Evolutionary conservation across 2,797 vertebrate species (phyloP).

Genomic region (Morus bassanus): DNA sequence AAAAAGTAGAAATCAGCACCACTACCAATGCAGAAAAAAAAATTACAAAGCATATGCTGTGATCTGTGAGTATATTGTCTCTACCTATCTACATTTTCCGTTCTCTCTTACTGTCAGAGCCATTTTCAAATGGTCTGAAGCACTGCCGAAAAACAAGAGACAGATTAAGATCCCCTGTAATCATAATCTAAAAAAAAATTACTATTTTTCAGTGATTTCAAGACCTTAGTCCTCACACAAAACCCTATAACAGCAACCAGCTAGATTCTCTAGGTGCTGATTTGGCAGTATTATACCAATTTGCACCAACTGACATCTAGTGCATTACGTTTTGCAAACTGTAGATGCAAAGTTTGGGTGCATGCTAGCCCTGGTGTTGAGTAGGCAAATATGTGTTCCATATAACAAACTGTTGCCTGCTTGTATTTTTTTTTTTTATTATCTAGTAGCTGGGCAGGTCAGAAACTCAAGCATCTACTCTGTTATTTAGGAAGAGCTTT

Average conservation of each 20-base stretch:
- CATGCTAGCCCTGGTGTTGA: rapidly evolving
- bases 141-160: background rate
- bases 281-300: background rate
- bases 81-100: background rate
- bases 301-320: background rate
- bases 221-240: background rate
- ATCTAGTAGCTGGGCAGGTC: background rate
- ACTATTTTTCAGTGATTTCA: background rate
- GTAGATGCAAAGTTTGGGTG: background rate
- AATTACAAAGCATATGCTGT: background rate
- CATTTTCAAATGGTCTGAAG: background rate
- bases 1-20: background rate
- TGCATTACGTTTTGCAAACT: background rate
- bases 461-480: background rate
- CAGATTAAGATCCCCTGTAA: background rate
- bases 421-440: background rate
- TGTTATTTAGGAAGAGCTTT: background rate
- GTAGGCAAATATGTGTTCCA: background rate
- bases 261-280: background rate
- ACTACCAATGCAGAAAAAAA: background rate
- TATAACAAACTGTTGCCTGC: background rate
- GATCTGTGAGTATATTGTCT: background rate
- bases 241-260: background rate
- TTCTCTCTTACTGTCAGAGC: background rate
- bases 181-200: background rate